Percentiles rank a stretch among this genome's conserved stretches.
These are phyloP conservation scores for Loriculus beryllinus DNA, from an alignment of 2,797 vertebrate genomes.

Conservation along the genomic window DNA sequence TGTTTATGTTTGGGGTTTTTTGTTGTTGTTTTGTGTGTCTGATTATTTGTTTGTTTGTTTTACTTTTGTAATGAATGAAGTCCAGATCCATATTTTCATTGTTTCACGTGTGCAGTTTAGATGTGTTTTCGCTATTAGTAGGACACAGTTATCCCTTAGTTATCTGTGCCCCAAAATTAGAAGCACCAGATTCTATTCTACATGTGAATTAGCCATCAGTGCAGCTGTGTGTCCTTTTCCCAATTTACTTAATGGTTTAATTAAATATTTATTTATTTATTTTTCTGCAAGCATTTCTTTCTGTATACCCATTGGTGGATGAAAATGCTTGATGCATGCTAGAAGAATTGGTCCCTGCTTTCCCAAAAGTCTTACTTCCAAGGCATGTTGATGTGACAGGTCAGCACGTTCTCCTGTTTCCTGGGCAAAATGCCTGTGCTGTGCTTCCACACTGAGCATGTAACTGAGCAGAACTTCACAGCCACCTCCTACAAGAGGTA, in stretches of 20 bases:
- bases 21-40: neutral
- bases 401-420: neutral
- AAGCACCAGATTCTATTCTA: neutral
- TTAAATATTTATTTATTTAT: neutral
- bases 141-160: neutral
- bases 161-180: neutral
- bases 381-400: neutral
- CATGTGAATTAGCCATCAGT: neutral
- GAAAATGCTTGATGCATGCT: neutral
- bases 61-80: neutral
- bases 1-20: fast-evolving
- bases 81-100: neutral
- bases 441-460: neutral
- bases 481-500: neutral
- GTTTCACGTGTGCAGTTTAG: neutral
- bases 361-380: neutral
- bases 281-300: neutral
- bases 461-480: neutral
- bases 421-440: neutral
- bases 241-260: neutral
- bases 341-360: neutral
- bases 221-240: neutral
- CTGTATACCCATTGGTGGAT: neutral
- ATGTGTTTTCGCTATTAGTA: neutral
- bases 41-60: neutral